A percentile compares a stretch with the other conserved stretches of the same genome.
Evolutionary conservation across 2,113 vertebrate genomes (phyloP).

Genomic region (Oreochromis spilurus): DNA sequence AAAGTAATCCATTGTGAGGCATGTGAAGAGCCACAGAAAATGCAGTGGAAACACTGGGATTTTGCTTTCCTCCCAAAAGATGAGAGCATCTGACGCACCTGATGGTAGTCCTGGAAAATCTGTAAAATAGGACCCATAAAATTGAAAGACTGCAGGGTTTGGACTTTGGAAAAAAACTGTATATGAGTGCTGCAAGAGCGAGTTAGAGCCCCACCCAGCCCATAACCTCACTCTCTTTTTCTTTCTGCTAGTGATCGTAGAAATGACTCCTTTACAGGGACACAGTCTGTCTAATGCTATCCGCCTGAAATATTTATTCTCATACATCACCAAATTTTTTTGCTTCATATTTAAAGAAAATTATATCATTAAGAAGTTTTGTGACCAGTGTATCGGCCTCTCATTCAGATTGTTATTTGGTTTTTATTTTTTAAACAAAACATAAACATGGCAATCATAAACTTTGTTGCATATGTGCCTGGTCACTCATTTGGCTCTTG

Average conservation of each 20-base stretch:
- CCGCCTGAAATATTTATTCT: not conserved
- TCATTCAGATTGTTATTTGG: not conserved
- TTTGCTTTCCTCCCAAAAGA: slow-evolving; percentile 27
- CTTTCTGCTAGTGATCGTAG: not conserved
- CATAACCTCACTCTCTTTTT: not conserved
- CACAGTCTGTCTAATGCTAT: not conserved
- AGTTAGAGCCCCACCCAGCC: not conserved
- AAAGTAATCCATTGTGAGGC: slow-evolving; percentile 9
- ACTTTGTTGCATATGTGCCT: not conserved
- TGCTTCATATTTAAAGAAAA: not conserved
- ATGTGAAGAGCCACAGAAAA: not conserved
- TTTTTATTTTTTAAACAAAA: not conserved
- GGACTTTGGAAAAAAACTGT: slow-evolving; percentile 18
- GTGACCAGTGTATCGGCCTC: not conserved
- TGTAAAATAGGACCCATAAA: slow-evolving; percentile 24
- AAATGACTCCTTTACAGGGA: not conserved
- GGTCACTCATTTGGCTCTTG: not conserved
- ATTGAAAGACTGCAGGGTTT: slow-evolving; percentile 3
- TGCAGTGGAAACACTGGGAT: slow-evolving; percentile 38
- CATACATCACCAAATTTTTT: not conserved
- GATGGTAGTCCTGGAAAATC: slow-evolving; percentile 42
- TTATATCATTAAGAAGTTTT: not conserved
- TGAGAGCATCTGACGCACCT: slow-evolving; percentile 34
- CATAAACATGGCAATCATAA: not conserved
- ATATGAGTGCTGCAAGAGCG: not conserved